phyloP scores from a whole-genome alignment of 2,113 vertebrate genomes.

The Cavia aperea region DNA sequence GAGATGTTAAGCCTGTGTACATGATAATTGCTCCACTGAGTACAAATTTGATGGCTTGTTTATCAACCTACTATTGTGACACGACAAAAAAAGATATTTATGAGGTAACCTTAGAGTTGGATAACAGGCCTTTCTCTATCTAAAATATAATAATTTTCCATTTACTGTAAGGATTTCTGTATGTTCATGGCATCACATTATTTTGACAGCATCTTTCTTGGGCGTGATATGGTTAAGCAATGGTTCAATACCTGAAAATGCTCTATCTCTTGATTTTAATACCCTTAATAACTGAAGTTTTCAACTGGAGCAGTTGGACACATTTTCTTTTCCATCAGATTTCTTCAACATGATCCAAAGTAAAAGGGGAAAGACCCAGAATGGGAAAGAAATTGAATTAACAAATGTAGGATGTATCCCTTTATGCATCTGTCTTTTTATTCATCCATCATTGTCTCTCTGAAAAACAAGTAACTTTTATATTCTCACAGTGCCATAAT shows the following conservation, averaged over 20 bases:
- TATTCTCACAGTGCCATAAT: not conserved
- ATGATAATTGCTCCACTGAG: not conserved
- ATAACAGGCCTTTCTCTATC: not conserved
- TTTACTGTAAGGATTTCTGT: not conserved
- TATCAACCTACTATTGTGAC: not conserved
- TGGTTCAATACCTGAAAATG: not conserved
- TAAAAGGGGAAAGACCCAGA: not conserved
- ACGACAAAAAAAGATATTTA: not conserved
- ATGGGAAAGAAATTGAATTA: not conserved
- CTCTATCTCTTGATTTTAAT: not conserved
- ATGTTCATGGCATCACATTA: not conserved
- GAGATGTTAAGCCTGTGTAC: not conserved
- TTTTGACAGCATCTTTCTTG: not conserved
- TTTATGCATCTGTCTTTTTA: not conserved
- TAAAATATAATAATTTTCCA: not conserved
- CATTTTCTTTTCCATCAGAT: not conserved
- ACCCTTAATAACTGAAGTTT: not conserved
- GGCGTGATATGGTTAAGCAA: not conserved
- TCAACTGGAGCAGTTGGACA: not conserved
- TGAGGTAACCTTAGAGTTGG: not conserved
- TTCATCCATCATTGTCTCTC: not conserved
- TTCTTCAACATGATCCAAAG: not conserved
- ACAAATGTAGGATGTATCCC: not conserved
- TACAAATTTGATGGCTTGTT: not conserved
- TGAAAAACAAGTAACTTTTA: constrained; percentile 26